phyloP scores from a whole-genome alignment of 2,888 invertebrate genomes.

The Morinoia aosen region DNA sequence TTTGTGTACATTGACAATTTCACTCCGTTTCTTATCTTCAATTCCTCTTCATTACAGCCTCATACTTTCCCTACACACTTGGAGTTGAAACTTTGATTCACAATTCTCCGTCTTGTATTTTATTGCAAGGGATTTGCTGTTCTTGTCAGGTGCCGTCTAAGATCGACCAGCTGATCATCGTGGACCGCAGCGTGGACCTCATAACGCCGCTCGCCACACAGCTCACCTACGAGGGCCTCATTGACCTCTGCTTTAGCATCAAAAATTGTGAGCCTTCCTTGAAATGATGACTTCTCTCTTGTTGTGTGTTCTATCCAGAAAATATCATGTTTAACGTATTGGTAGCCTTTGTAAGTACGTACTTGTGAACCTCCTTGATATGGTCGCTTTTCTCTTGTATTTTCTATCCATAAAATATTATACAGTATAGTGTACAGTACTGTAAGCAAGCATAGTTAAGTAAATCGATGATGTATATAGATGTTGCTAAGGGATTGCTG shows the following conservation, averaged over 20 bases:
- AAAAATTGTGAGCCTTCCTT: constrained; percentile 76
- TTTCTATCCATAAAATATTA: no score
- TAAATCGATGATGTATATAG: no score
- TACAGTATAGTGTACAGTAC: neutral
- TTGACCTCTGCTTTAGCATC: constrained; percentile 95
- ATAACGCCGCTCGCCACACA: constrained; percentile 94
- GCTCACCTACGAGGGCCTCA: constrained; percentile 95
- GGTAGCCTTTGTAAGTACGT: neutral
- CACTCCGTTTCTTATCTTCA: no score
- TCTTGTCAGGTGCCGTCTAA: constrained; percentile 74
- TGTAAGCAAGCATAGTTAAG: neutral
- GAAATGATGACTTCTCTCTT: neutral
- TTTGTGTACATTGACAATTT: no score
- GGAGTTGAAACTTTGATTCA: no score
- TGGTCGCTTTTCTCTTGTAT: neutral
- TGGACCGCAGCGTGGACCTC: constrained; percentile 93
- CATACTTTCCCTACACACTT: no score
- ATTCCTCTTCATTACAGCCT: no score
- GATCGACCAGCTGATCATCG: constrained; percentile 89
- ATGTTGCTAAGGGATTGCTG: no score
- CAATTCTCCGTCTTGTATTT: no score
- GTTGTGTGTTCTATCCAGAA: neutral
- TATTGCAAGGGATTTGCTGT: no score
- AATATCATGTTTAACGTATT: neutral
- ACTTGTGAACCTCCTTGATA: neutral